Evolutionary conservation across 1,140 invertebrate genomes (phyloP).

Genomic region (Drosophila jambulina): DNA sequence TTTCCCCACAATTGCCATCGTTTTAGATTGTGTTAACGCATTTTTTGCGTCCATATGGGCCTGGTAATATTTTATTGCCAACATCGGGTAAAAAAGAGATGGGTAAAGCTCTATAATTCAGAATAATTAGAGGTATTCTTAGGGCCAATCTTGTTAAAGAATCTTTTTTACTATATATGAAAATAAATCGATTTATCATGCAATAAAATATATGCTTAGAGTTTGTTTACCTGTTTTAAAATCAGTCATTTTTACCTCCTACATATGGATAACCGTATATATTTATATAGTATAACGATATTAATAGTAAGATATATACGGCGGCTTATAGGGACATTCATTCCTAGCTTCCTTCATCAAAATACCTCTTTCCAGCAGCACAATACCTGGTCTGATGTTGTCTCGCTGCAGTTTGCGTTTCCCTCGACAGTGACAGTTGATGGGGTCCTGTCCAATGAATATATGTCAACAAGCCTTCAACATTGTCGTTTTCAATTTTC

Average conservation of each 20-base stretch:
- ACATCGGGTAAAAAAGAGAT: not conserved
- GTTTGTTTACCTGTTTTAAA: not conserved
- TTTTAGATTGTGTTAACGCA: constrained; percentile 56
- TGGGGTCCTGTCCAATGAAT: constrained; percentile 73
- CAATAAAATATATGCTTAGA: not conserved
- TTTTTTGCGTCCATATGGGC: constrained; percentile 40
- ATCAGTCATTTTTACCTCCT: not conserved
- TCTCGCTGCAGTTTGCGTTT: constrained; percentile 39
- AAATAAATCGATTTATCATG: not conserved
- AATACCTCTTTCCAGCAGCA: not conserved
- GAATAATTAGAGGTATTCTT: not conserved
- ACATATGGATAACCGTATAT: not conserved
- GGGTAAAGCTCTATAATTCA: not conserved
- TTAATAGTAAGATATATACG: not conserved
- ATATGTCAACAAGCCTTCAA: constrained; percentile 71
- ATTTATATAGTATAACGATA: not conserved
- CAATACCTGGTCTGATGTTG: constrained; percentile 19
- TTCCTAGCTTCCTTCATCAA: not conserved
- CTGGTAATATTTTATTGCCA: constrained; percentile 58
- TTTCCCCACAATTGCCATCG: constrained; percentile 57
- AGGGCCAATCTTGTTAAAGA: not conserved
- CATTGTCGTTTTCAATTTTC: constrained; percentile 78
- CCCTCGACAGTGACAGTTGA: constrained; percentile 61
- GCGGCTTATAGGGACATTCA: not conserved
- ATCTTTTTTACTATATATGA: no score